A percentile compares a stretch with the other conserved stretches of the same genome.
Evolutionary conservation across 2,888 invertebrate genomes (phyloP).

Genomic region (Augochlorella aurata): DNA sequence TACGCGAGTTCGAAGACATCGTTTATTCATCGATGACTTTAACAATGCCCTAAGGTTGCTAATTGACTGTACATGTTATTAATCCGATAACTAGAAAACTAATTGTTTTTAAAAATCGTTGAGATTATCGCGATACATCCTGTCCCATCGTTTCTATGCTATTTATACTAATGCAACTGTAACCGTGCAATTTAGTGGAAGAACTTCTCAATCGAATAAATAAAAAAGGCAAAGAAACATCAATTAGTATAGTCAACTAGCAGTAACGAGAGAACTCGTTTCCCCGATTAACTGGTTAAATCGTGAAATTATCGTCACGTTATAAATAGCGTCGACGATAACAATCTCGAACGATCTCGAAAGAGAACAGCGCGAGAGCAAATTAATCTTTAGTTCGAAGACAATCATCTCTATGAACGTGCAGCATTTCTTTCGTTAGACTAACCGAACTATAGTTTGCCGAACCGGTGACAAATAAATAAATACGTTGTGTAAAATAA

Average conservation of each 20-base stretch:
- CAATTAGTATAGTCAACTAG: neutral
- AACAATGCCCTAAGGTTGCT: neutral
- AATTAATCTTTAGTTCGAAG: slow-evolving; percentile 69
- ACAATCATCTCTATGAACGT: slow-evolving; percentile 72
- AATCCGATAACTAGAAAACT: neutral
- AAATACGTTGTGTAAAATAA: neutral
- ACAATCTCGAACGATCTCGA: slow-evolving; percentile 46
- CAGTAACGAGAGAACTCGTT: neutral
- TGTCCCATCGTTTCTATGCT: neutral
- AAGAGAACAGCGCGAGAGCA: slow-evolving; percentile 18
- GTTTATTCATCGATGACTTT: neutral
- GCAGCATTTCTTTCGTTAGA: slow-evolving; percentile 26
- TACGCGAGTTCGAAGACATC: neutral
- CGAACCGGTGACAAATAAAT: slow-evolving; percentile 48
- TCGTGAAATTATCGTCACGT: neutral
- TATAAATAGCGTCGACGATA: neutral
- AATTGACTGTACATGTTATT: neutral
- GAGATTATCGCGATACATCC: neutral
- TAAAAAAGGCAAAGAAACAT: neutral
- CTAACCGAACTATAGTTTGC: slow-evolving; percentile 27
- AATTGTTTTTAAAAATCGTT: neutral
- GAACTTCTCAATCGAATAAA: neutral
- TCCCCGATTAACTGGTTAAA: neutral
- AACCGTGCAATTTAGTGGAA: neutral
- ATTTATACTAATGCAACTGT: neutral